Evolutionary conservation across 2,888 invertebrate species (phyloP).

Genomic region (Syritta pipiens): DNA sequence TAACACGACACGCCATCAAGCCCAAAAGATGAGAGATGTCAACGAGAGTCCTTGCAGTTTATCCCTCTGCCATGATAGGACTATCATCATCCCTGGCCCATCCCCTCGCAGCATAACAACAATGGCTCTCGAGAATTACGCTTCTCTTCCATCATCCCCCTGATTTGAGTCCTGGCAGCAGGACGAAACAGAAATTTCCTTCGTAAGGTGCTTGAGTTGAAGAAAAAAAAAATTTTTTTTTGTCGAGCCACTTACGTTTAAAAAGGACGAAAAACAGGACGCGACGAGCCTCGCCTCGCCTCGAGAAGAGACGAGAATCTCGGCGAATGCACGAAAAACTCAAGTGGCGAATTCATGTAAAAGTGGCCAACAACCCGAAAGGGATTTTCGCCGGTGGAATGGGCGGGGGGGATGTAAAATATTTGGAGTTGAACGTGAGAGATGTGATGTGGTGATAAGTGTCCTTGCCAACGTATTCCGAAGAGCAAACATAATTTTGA

Average conservation of each 20-base stretch:
- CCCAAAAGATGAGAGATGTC: slow-evolving; percentile 68
- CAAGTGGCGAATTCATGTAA: slow-evolving; percentile 67
- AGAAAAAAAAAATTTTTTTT: too few species aligned
- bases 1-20: slow-evolving; percentile 59
- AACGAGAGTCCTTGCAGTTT: slow-evolving; percentile 68
- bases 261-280: slow-evolving; percentile 13
- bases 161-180: slow-evolving; percentile 48
- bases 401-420: too few species aligned
- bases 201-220: slow-evolving; percentile 52
- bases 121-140: slow-evolving; percentile 63
- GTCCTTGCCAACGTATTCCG: slow-evolving; percentile 49
- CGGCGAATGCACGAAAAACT: slow-evolving; percentile 57
- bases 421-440: slow-evolving; percentile 22
- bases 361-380: slow-evolving; percentile 67
- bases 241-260: slow-evolving; percentile 56
- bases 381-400: too few species aligned
- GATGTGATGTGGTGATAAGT: slow-evolving; percentile 49
- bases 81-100: slow-evolving; percentile 45
- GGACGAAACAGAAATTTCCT: slow-evolving; percentile 57
- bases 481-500: slow-evolving; percentile 57
- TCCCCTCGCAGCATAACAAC: slow-evolving; percentile 58
- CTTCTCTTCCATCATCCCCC: too few species aligned
- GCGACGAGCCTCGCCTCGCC: slow-evolving; percentile 60
- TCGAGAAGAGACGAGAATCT: too few species aligned
- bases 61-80: slow-evolving; percentile 65